Percentiles rank a stretch among this genome's conserved stretches.
Evolutionary conservation across 2,113 vertebrate species (phyloP).

Genomic region (Psephotus haematonotus): DNA sequence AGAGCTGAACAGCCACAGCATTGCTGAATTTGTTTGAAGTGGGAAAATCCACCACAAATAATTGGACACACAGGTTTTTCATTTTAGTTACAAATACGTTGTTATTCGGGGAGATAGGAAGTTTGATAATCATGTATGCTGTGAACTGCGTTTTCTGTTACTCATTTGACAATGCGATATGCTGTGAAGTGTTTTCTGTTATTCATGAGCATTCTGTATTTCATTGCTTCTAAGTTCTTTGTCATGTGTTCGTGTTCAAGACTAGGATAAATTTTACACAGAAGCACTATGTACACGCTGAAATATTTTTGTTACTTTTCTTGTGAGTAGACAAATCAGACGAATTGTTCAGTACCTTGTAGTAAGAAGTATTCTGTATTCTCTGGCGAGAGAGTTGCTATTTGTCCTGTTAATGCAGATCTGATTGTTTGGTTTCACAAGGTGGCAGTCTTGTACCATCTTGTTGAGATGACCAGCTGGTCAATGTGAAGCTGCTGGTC

Average conservation of each 20-base stretch:
- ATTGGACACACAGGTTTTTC: not conserved
- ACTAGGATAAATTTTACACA: not conserved
- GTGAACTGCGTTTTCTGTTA: not conserved
- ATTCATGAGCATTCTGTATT: not conserved
- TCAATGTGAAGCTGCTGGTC: not conserved
- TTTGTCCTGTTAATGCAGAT: not conserved
- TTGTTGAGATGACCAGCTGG: not conserved
- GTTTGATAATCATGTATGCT: not conserved
- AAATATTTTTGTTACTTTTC: not conserved
- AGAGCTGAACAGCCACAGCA: not conserved
- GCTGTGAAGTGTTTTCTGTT: not conserved
- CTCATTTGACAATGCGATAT: not conserved
- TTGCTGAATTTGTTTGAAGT: not conserved
- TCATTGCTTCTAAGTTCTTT: not conserved
- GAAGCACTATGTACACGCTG: not conserved
- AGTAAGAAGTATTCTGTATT: not conserved
- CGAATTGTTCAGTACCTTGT: not conserved
- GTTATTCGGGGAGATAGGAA: not conserved
- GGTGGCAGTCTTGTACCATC: constrained; percentile 57
- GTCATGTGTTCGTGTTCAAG: not conserved
- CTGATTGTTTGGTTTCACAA: not conserved
- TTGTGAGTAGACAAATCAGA: not conserved
- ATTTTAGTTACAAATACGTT: not conserved
- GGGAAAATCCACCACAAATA: not conserved
- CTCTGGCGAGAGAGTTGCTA: not conserved